Conservation (phyloP, 2,113 vertebrate genomes). For the Corythornis madagascariensis region DNA sequence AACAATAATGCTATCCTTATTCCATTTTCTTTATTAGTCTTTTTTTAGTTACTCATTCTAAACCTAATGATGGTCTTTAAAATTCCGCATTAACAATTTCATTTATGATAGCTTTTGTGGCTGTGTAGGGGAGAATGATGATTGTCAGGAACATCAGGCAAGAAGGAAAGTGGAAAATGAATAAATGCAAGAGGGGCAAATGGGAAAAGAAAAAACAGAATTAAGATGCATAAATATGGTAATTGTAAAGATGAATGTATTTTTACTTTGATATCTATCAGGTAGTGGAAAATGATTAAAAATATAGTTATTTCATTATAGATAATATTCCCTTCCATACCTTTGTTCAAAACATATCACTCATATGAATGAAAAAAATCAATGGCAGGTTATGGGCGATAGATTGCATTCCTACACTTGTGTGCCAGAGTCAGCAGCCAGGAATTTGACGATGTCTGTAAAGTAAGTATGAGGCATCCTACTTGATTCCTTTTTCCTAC, state of each 20-base stretch:
- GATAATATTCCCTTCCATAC: not conserved
- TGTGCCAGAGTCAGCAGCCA: not conserved
- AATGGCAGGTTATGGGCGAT: not conserved
- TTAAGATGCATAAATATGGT: slow-evolving; percentile 56
- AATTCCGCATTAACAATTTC: slow-evolving; percentile 15
- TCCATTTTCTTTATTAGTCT: slow-evolving; percentile 12
- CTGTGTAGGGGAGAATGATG: slow-evolving; percentile 24
- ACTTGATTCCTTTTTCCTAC: not conserved
- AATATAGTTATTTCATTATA: slow-evolving; percentile 26
- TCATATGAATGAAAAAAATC: not conserved
- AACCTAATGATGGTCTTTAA: slow-evolving; percentile 29
- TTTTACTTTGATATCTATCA: slow-evolving; percentile 37
- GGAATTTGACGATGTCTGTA: not conserved
- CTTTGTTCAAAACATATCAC: slow-evolving; percentile 34
- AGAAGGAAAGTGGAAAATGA: slow-evolving; percentile 3
- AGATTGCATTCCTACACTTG: not conserved
- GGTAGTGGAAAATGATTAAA: slow-evolving; percentile 34
- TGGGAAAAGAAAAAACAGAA: slow-evolving; percentile 24
- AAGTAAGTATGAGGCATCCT: not conserved
- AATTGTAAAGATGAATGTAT: slow-evolving; percentile 45
- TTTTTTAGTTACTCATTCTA: not conserved
- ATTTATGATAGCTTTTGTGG: slow-evolving; percentile 29
- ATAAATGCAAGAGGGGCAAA: slow-evolving; percentile 42
- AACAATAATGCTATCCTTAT: not conserved
- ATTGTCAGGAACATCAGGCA: slow-evolving; percentile 41